Evolutionary conservation across 2,113 vertebrate species (phyloP).

Genomic region (Gorilla gorilla): DNA sequence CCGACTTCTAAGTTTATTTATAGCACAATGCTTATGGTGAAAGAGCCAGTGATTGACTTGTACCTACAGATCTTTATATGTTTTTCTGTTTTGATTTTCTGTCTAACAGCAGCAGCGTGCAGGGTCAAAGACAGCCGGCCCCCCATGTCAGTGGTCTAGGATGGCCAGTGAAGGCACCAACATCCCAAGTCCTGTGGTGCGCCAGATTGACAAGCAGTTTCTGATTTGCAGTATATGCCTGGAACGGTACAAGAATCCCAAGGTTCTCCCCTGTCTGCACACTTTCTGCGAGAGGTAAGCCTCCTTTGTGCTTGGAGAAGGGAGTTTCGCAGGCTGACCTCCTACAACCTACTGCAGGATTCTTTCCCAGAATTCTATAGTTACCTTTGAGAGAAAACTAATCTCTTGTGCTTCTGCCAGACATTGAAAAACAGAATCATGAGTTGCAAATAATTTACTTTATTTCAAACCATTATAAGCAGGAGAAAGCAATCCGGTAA

Average conservation of each 20-base stretch:
- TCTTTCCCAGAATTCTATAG: slow-evolving; percentile 14
- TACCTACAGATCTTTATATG: slow-evolving; percentile 20
- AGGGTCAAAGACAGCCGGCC: slow-evolving; percentile 89
- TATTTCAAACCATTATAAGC: not conserved
- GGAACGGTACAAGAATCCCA: slow-evolving; percentile 98
- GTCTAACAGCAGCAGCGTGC: slow-evolving; percentile 84
- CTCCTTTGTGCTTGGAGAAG: not conserved
- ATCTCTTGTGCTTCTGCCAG: slow-evolving; percentile 32
- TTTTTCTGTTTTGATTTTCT: slow-evolving; percentile 59
- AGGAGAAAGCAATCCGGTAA: slow-evolving; percentile 3
- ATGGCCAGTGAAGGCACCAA: slow-evolving; percentile 98
- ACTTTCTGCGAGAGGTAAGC: slow-evolving; percentile 95
- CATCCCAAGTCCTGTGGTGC: slow-evolving; percentile 97
- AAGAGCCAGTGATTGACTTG: not conserved
- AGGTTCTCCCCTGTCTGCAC: slow-evolving; percentile 98
- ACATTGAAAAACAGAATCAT: not conserved
- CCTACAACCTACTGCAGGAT: not conserved
- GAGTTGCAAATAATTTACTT: slow-evolving; percentile 19
- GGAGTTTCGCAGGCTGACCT: not conserved
- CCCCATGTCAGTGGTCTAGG: slow-evolving; percentile 93
- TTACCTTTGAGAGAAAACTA: not conserved
- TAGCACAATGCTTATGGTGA: not conserved
- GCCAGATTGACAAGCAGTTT: slow-evolving; percentile 99
- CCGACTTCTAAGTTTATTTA: not conserved
- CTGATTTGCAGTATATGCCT: slow-evolving; percentile 99